A percentile compares a stretch with the other conserved stretches of the same genome.
Evolutionary conservation across 1,140 invertebrate species (phyloP).

Genomic region (Scaptomyza graminum): DNA sequence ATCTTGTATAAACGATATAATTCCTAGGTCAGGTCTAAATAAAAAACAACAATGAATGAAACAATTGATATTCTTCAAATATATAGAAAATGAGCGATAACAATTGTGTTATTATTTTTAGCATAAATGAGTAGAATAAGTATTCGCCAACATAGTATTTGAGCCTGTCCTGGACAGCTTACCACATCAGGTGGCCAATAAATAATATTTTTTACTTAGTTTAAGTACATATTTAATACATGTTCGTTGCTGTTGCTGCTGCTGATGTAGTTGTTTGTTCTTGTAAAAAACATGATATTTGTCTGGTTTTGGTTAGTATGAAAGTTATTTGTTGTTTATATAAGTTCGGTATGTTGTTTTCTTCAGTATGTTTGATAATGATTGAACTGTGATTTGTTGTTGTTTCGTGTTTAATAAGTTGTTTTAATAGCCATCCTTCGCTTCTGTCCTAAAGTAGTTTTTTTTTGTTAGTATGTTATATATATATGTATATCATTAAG

Average conservation of each 20-base stretch:
- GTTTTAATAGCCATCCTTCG: constrained; percentile 46
- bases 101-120: constrained; percentile 42
- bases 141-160: constrained; percentile 43
- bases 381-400: constrained; percentile 61
- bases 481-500: constrained; percentile 55
- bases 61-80: constrained; percentile 58
- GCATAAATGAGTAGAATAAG: constrained; percentile 34
- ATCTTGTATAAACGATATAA: constrained; percentile 15
- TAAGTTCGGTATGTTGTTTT: constrained; percentile 42
- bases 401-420: constrained; percentile 30
- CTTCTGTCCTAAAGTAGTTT: constrained; percentile 59
- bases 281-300: constrained; percentile 23
- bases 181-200: constrained; percentile 20
- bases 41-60: constrained; percentile 67
- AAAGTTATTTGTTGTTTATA: constrained; percentile 46
- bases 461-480: constrained; percentile 55
- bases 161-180: constrained; percentile 15
- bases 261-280: constrained; percentile 19
- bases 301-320: constrained; percentile 28
- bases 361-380: constrained; percentile 41
- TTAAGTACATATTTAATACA: constrained; percentile 73
- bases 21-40: constrained; percentile 51
- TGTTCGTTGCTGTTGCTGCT: constrained; percentile 60
- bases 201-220: constrained; percentile 40
- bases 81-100: constrained; percentile 67